Conservation (phyloP, 2,113 vertebrate species). For the Poeciliopsis prolifica region DNA sequence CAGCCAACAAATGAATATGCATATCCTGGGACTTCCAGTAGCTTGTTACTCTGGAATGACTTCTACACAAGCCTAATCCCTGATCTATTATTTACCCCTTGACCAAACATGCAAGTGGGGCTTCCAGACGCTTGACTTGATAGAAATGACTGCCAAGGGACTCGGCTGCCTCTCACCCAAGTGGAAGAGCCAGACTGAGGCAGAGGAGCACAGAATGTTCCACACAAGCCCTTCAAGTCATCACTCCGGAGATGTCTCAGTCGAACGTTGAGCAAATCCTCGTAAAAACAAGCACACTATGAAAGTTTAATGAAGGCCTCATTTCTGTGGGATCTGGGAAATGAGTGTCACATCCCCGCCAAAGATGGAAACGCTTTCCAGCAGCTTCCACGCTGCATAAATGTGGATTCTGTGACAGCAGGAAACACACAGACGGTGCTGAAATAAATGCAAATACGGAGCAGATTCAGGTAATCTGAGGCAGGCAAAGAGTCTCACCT, state of each 20-base stretch:
- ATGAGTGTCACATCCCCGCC: slow-evolving; percentile 67
- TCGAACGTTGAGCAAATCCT: slow-evolving; percentile 67
- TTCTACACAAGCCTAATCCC: slow-evolving; percentile 83
- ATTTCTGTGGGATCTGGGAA: slow-evolving; percentile 62
- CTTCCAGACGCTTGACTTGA: slow-evolving; percentile 79
- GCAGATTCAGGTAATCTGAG: neutral
- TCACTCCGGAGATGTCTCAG: slow-evolving; percentile 75
- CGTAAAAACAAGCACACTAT: slow-evolving; percentile 67
- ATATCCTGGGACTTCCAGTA: slow-evolving; percentile 77
- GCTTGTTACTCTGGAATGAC: slow-evolving; percentile 83
- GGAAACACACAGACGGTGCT: neutral
- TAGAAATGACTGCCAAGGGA: slow-evolving; percentile 79
- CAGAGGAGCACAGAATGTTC: slow-evolving; percentile 43
- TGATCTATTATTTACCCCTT: slow-evolving; percentile 87
- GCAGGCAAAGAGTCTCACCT: neutral
- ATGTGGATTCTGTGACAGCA: neutral
- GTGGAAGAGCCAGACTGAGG: slow-evolving; percentile 51
- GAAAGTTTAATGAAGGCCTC: slow-evolving; percentile 75
- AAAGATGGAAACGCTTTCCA: slow-evolving; percentile 31
- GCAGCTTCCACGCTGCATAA: slow-evolving; percentile 5
- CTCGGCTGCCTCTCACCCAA: slow-evolving; percentile 58
- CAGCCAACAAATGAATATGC: slow-evolving; percentile 81
- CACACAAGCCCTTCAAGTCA: slow-evolving; percentile 49
- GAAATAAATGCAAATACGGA: neutral
- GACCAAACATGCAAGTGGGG: slow-evolving; percentile 83